Evolutionary conservation across 2,888 invertebrate species (phyloP), one percentile per base, ranked within the genome.

Genomic region (Epistrophe grossulariae): DNA sequence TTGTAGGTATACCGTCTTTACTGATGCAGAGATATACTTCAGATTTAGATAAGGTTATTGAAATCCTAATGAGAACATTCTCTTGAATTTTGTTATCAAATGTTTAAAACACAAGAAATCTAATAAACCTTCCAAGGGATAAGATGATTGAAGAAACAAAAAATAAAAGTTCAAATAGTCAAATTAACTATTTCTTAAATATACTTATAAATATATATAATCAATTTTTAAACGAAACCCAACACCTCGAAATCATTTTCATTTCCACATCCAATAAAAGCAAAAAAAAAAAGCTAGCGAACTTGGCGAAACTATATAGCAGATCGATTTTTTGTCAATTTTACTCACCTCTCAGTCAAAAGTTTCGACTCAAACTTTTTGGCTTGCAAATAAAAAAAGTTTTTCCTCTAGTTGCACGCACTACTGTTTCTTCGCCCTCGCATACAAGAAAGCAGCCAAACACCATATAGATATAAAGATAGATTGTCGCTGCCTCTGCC

Each of bases 261-360:
- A 4, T 28, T n/a, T n/a, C 64, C 35, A 7, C n/a, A 40, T 40
- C 50, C 70, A 55, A 19, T n/a, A 4, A 50, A 4, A 17, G 2
- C 50, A 11, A 19, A 38, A 11, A 7, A 6, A 17, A 31, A 60
- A 11, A 28, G 10, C 68, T 31, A 60, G 17, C 15, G 24, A 45
- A 71, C 19, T 28, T 35, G 11, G n/a, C 11, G 24, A 68, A 40
- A 70, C 13, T 66, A 45, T 50, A 31, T 31, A 7, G 1, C 35
- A 64, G 59, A 85, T 82, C 70, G 82, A 82, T 85, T 74, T 74
- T 57, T 62, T 81, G 68, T 85, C 85, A 85, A 79, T 78, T 74
- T 59, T 79, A 85, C 85, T 85, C 71, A 85, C 85, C 85, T 85
- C 45, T 81, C 59, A 57, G 73, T 81, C 78, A 78, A 79, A 85